phyloP scores from a whole-genome alignment of 2,888 invertebrate species.

The Noctua janthe region DNA sequence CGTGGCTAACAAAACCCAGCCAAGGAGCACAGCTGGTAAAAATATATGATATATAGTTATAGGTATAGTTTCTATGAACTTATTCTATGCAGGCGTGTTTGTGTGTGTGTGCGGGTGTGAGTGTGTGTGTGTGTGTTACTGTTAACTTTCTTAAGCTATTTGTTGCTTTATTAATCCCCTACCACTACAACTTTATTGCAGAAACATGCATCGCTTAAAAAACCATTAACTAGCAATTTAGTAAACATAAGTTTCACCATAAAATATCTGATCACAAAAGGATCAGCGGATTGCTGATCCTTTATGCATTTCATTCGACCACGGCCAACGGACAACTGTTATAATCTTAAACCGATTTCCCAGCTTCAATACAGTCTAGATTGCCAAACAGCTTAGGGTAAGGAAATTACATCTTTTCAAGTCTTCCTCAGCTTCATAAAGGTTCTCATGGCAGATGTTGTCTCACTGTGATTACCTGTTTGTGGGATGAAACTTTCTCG shows the following conservation, averaged over 20 bases:
- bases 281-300: conserved; percentile 7
- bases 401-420: conserved; percentile 49
- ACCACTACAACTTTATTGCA: too few relatives aligned
- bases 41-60: too few relatives aligned
- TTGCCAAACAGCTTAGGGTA: conserved; percentile 53
- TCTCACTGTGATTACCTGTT: conserved; percentile 47
- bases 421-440: conserved; percentile 30
- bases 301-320: conserved; percentile 13
- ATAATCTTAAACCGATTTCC: conserved; percentile 54
- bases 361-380: conserved; percentile 48
- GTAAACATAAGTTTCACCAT: neutral
- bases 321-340: conserved; percentile 7
- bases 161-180: too few relatives aligned
- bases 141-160: too few relatives aligned
- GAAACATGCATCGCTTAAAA: neutral
- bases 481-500: conserved; percentile 18
- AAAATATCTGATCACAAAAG: conserved; percentile 18
- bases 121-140: too few relatives aligned
- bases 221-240: neutral
- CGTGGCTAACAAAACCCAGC: neutral
- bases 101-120: too few relatives aligned
- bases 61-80: too few relatives aligned
- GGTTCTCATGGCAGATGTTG: conserved; percentile 37
- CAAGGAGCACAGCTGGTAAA: too few relatives aligned
- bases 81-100: too few relatives aligned